phyloP scores from a whole-genome alignment of 2,797 vertebrate genomes.

The Hozukius guyotensis region DNA sequence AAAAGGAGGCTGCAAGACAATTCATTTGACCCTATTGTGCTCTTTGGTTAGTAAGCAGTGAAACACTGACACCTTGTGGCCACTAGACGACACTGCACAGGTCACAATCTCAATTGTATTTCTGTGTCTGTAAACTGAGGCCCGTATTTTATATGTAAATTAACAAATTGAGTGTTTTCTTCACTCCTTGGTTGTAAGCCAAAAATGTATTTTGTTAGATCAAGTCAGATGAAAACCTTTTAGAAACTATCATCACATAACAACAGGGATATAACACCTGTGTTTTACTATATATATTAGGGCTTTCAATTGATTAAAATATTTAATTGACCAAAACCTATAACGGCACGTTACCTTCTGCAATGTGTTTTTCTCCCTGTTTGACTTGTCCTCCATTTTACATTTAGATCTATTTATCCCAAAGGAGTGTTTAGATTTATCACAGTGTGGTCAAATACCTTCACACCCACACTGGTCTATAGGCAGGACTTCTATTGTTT shows the following conservation, averaged over 20 bases:
- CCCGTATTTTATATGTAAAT: not conserved
- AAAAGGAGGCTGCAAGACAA: not conserved
- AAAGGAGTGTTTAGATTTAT: not conserved
- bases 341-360: slow-evolving; percentile 6
- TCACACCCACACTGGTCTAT: not conserved
- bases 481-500: not conserved
- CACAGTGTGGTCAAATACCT: not conserved
- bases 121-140: not conserved
- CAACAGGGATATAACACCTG: not conserved
- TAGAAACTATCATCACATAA: not conserved
- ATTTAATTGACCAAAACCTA: slow-evolving; percentile 50
- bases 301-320: too few species aligned
- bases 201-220: not conserved
- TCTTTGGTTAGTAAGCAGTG: not conserved
- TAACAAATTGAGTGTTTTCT: not conserved
- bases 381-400: not conserved
- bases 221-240: not conserved
- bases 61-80: slow-evolving; percentile 65
- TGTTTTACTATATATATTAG: too few species aligned
- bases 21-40: not conserved
- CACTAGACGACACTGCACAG: not conserved
- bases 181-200: not conserved
- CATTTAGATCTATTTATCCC: not conserved
- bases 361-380: not conserved
- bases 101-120: not conserved